These are phyloP conservation scores for Oligia fasciuncula DNA, from an alignment of 2,888 invertebrate species.

Conservation along the genomic window DNA sequence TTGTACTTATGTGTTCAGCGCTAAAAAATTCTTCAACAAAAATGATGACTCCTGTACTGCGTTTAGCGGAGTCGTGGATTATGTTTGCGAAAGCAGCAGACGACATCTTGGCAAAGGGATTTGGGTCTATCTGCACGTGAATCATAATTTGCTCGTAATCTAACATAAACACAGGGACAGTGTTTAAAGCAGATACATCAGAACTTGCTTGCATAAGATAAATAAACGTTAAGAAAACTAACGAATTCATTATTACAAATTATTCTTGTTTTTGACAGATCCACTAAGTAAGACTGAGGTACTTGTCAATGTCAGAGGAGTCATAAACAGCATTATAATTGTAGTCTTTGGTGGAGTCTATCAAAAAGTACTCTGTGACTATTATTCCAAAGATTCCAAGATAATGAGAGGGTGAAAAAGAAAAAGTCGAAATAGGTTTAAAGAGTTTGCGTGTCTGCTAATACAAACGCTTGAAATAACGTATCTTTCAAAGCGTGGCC, in stretches of 20 bases:
- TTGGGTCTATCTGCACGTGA: constrained; percentile 62
- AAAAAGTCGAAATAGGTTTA: neutral
- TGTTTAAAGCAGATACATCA: constrained; percentile 59
- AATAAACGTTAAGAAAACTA: constrained; percentile 11
- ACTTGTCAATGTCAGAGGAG: neutral
- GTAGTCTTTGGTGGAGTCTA: no score
- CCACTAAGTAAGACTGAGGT: neutral
- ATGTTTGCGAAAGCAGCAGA: constrained; percentile 71
- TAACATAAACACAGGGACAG: constrained; percentile 76
- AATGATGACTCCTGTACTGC: constrained; percentile 71
- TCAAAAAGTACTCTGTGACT: neutral
- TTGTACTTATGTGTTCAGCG: constrained; percentile 77
- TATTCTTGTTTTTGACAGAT: constrained; percentile 8
- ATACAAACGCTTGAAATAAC: no score
- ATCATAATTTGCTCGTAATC: constrained; percentile 71
- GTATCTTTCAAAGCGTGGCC: neutral
- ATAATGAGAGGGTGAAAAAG: constrained; percentile 1
- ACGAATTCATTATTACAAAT: constrained; percentile 30
- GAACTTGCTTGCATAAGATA: constrained; percentile 36
- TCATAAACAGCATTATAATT: no score
- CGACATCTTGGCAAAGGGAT: constrained; percentile 75
- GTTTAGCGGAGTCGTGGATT: constrained; percentile 67
- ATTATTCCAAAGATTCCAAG: neutral
- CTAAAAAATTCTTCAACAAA: constrained; percentile 79
- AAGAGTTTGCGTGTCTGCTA: constrained; percentile 2